These are phyloP conservation scores for Periophthalmus modestus DNA, from an alignment of 2,113 vertebrate genomes.

Conservation along the genomic window DNA sequence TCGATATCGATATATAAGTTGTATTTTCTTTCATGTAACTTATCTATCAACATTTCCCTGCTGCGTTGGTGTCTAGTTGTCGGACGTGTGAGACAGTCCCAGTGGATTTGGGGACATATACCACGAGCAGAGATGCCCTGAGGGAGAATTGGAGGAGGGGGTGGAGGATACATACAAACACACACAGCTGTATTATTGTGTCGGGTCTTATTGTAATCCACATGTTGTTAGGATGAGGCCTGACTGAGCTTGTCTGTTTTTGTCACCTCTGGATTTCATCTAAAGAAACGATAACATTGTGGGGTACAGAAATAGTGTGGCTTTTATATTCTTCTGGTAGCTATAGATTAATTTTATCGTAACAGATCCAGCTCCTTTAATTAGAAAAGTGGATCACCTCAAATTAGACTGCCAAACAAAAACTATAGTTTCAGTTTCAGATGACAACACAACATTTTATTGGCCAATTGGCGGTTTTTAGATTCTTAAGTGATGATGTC, in stretches of 20 bases:
- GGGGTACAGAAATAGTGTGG: neutral
- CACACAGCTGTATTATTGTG: neutral
- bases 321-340: neutral
- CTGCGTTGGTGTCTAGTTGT: slow-evolving; percentile 22
- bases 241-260: neutral
- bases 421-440: too few species aligned
- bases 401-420: neutral
- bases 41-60: slow-evolving; percentile 34
- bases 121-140: slow-evolving; percentile 5
- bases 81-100: slow-evolving; percentile 68
- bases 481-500: too few species aligned
- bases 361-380: neutral
- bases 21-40: slow-evolving; percentile 3
- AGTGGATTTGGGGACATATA: slow-evolving; percentile 36
- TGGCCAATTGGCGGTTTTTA: too few species aligned
- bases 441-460: too few species aligned
- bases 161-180: neutral
- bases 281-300: neutral
- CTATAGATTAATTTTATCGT: neutral
- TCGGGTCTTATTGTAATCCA: neutral
- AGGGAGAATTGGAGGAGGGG: neutral
- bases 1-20: neutral
- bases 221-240: neutral
- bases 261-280: neutral
- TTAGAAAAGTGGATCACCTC: neutral